Percentiles rank a stretch among this genome's conserved stretches.
These are phyloP conservation scores for Chaetophractus vellerosus DNA, from an alignment of 2,797 vertebrate genomes.

Conservation along the genomic window DNA sequence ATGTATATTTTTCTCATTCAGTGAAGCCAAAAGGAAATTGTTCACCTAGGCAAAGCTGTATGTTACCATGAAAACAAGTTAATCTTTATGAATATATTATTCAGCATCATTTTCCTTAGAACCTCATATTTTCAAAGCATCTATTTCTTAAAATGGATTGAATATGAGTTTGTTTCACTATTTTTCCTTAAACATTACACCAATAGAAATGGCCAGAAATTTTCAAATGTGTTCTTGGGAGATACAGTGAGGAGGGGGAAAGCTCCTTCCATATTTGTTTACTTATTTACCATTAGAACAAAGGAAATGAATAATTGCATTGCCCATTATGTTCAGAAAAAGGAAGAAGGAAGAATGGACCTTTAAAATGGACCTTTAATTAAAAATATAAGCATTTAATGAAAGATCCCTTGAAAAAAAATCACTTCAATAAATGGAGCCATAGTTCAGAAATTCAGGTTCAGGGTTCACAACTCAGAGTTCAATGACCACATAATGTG, in stretches of 20 bases:
- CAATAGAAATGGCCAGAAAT: conserved; percentile 52
- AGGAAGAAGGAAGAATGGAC: neutral
- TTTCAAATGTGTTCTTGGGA: conserved; percentile 60
- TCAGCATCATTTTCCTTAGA: conserved; percentile 70
- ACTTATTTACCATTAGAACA: conserved; percentile 20
- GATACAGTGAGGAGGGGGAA: neutral
- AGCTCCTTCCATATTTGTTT: conserved; percentile 1
- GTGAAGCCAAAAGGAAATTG: conserved; percentile 72
- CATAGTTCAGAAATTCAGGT: conserved; percentile 37
- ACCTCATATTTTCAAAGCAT: conserved; percentile 68
- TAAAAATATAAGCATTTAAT: conserved; percentile 45
- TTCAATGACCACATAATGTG: conserved; percentile 68
- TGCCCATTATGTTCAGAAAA: neutral
- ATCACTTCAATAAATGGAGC: conserved; percentile 73
- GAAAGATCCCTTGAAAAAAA: conserved; percentile 57
- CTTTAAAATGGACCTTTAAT: neutral
- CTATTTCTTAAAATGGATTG: conserved; percentile 67
- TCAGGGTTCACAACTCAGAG: conserved; percentile 53
- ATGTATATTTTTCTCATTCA: conserved; percentile 60
- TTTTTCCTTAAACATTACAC: conserved; percentile 52
- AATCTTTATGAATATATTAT: conserved; percentile 78
- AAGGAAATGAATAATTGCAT: neutral
- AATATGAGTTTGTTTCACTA: conserved; percentile 64
- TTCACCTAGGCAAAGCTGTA: conserved; percentile 70
- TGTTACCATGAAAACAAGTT: conserved; percentile 65